Percentiles rank a stretch among this genome's conserved stretches.
phyloP scores from a whole-genome alignment of 2,888 invertebrate species.

The Rugalucina vietnamica region DNA sequence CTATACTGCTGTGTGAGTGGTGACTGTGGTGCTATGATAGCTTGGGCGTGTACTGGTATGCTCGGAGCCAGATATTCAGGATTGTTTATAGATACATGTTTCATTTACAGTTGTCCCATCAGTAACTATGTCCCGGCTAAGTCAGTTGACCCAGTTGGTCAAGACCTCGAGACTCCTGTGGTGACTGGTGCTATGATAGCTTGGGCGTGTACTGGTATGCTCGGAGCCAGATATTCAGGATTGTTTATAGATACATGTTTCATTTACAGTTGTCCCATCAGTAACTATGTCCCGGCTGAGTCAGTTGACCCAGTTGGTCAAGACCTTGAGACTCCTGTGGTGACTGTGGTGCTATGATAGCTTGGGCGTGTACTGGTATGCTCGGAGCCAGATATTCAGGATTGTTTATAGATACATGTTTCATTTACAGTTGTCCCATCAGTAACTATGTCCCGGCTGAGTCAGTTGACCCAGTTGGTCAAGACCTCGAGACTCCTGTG shows the following conservation, averaged over 20 bases:
- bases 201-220: slow-evolving; percentile 63
- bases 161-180: slow-evolving; percentile 59
- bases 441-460: slow-evolving; percentile 57
- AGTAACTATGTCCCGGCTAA: slow-evolving; percentile 57
- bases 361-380: slow-evolving; percentile 63
- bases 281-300: slow-evolving; percentile 59
- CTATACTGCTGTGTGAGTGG: slow-evolving; percentile 57
- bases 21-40: slow-evolving; percentile 61
- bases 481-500: slow-evolving; percentile 55
- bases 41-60: slow-evolving; percentile 63
- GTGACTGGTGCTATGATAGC: slow-evolving; percentile 61
- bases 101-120: slow-evolving; percentile 67
- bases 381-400: slow-evolving; percentile 66
- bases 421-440: slow-evolving; percentile 67
- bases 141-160: slow-evolving; percentile 59
- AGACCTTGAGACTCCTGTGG: slow-evolving; percentile 57
- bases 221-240: slow-evolving; percentile 67
- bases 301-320: slow-evolving; percentile 59
- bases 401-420: too few relatives aligned
- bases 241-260: too few relatives aligned
- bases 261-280: slow-evolving; percentile 66
- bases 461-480: slow-evolving; percentile 59
- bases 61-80: slow-evolving; percentile 66
- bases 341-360: slow-evolving; percentile 61
- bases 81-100: too few relatives aligned